phyloP scores from a whole-genome alignment of 2,113 vertebrate species.

The Vulpes lagopus region DNA sequence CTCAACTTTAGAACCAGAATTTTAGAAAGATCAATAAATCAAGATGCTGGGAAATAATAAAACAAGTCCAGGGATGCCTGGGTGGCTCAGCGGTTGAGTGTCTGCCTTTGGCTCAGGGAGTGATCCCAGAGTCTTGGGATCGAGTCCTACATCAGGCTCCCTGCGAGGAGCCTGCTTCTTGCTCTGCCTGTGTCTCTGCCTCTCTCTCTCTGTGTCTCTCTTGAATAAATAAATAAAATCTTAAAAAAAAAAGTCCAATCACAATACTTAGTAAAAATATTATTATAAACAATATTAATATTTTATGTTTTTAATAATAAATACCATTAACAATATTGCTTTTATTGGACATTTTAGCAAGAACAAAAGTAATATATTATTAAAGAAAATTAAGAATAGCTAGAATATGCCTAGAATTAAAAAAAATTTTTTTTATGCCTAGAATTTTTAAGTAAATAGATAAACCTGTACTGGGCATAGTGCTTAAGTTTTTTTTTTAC shows the following conservation, averaged over 20 bases:
- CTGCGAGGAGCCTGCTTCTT: no score
- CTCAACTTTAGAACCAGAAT: background rate
- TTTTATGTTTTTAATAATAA: conserved; percentile 32
- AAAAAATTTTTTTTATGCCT: background rate
- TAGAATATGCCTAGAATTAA: background rate
- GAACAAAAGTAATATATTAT: conserved; percentile 16
- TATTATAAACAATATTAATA: background rate
- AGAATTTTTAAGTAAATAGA: conserved; percentile 21
- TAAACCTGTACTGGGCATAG: background rate
- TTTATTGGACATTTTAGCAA: background rate
- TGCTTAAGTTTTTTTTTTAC: background rate
- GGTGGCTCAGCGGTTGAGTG: no score
- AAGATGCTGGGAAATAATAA: conserved; percentile 4
- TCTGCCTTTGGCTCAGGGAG: no score
- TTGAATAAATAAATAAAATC: no score
- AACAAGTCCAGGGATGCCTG: background rate
- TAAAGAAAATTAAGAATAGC: conserved; percentile 7
- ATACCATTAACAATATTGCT: background rate
- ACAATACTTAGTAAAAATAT: background rate
- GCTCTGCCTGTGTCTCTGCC: no score
- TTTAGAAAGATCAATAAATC: conserved; percentile 8
- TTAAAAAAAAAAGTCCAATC: background rate
- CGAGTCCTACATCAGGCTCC: no score
- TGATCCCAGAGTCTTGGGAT: no score
- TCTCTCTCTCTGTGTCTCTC: no score